Evolutionary conservation across 2,888 invertebrate genomes (phyloP), one percentile per base, ranked within the genome.

Genomic region (Axea sp.): DNA sequence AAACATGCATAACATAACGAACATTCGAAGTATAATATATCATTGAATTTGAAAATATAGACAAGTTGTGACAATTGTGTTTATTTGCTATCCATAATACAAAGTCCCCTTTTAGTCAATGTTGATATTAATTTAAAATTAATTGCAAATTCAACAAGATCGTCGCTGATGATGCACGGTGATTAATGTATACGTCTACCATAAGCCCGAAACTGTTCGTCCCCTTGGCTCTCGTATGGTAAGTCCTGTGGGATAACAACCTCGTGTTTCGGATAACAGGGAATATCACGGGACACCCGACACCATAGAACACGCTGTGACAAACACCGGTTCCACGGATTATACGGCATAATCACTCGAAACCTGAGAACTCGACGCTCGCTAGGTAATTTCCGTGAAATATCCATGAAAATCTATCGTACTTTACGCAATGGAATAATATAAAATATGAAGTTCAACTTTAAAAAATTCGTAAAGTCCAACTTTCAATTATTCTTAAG

Each of bases 181-280:
- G 85, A 86, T 85, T 84, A 85, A 86, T 85, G 82, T 75, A 77
- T 74, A 71, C 67, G 43, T 60, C 60, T 64, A 71, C 43, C 47
- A 60, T 62, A 60, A 64, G 65, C 59, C 55, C 55, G 47, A 69
- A 74, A 74, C 71, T 55, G 60, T 76, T 72, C 75, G 71, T 60
- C 69, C 64, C 59, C 68, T 69, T 71, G 76, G 77, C 81, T 79
- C 79, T 76, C 78, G 79, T 79, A 79, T 82, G 82, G 83, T 85
- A 85, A 86, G 84, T 86, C 84, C 85, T 85, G 84, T 83, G 85
- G 86, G 86, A 86, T 86, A 86, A 84, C 86, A 83, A 82, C 83
- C 82, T 81, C 82, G 84, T 83, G 86, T 84, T 86, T 85, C 86
- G 85, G 84, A 86, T 86, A 86, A 86, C 86, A 83, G 83, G 81